Evolutionary conservation across 1,140 invertebrate species (phyloP), one percentile per base, ranked within the genome.

Genomic region (Eubasilissa regina): DNA sequence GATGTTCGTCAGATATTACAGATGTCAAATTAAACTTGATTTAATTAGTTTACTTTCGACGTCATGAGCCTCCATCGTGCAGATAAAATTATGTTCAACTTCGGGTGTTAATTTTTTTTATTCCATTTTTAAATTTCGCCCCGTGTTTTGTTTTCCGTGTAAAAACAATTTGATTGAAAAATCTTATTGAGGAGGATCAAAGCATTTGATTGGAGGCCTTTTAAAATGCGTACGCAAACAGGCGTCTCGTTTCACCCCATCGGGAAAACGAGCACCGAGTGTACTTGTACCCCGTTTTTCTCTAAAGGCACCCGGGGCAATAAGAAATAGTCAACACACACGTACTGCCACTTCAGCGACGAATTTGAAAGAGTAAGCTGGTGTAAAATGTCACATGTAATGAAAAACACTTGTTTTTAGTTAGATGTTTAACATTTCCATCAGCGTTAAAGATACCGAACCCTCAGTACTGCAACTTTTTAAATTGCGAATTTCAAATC

Each of bases 181-280:
- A 70, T 19, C 66, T n/a, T 51, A 19, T 47, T 21, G 15, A n/a
- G 10, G 15, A 25, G 66, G 66, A 70, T 70, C 66, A 70, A 70
- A 70, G 66, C 66, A 13, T 70, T 70, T 70, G 66, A 70, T 70
- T 70, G 19, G 66, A 70, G 66, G 45, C 66, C 35, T 66, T 70
- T 70, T 70, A 70, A 70, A 70, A 70, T 51, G 66, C 66, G 66
- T 48, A 51, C 4, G 66, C 25, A 70, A 70, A 70, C 45, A 70
- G 12, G 43, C 13, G 66, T n/a, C 66, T 66, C 44, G 66, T 45
- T 15, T 66, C 47, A 48, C 47, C 66, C 47, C 10, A 25, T 11
- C 19, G 45, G 44, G 47, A 66, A 66, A 66, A 44, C 45, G 66
- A 17, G 15, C 25, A 25, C 48, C 51, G 45, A 70, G 47, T 21